phyloP scores from a whole-genome alignment of 1,140 invertebrate species.

The Drosophila gunungcola region DNA sequence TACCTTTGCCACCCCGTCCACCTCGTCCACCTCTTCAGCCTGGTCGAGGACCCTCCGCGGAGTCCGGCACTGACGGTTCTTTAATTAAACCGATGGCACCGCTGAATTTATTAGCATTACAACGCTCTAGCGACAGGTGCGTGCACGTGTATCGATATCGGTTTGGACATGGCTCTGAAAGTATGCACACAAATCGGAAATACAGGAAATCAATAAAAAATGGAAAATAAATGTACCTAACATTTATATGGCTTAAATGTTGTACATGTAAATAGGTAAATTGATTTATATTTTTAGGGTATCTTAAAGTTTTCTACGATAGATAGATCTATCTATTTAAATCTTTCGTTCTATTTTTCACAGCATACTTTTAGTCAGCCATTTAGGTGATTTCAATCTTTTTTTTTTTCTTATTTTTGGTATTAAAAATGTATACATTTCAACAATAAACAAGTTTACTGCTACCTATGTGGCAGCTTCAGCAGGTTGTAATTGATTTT shows the following conservation, averaged over 20 bases:
- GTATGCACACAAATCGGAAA: conserved; percentile 27
- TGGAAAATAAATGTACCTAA: background rate
- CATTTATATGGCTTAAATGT: background rate
- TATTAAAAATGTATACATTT: too few relatives aligned
- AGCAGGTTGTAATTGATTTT: too few relatives aligned
- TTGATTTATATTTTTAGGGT: background rate
- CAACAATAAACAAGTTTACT: too few relatives aligned
- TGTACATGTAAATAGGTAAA: background rate
- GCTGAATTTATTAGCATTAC: conserved; percentile 45
- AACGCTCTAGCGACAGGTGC: conserved; percentile 37
- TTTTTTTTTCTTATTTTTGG: too few relatives aligned
- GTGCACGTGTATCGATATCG: conserved; percentile 28
- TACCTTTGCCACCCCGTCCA: background rate
- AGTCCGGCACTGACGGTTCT: conserved; percentile 28
- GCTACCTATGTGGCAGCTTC: too few relatives aligned
- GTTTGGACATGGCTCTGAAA: conserved; percentile 28
- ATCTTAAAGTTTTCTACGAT: background rate
- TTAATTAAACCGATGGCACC: conserved; percentile 47
- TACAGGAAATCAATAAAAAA: conserved; percentile 23
- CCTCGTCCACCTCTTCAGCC: conserved; percentile 18
- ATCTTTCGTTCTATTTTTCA: too few relatives aligned
- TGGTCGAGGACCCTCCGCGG: conserved; percentile 18
- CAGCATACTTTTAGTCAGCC: background rate
- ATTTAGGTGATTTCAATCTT: too few relatives aligned
- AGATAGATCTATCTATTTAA: too few relatives aligned